Evolutionary conservation across 2,113 vertebrate genomes (phyloP), one percentile per base, ranked within the genome.

Genomic region (Gyps fulvus): DNA sequence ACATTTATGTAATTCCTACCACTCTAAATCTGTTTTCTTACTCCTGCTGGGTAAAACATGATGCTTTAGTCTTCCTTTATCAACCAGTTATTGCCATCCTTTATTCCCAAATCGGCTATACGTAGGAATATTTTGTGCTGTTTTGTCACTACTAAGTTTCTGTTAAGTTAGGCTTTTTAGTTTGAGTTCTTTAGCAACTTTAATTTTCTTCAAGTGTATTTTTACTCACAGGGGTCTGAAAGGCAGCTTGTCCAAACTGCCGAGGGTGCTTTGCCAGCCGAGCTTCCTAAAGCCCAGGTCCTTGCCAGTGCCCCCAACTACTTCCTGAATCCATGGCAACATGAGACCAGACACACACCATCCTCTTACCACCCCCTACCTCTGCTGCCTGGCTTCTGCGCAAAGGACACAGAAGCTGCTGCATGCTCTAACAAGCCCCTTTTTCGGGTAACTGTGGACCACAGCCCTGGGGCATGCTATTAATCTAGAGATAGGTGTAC

Each of bases 1-100:
- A 97, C 61, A 97, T 97, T 95, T 94, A 96, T 92, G 71, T 72
- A 95, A 95, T 78, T 95, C 67, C 71, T 88, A 93, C 72, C 43
- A 87, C 63, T 95, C 84, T 95, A 96, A 96, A 81, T 87, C 50
- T 95, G 90, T 85, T 95, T 71, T 91, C 63, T 89, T 85, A 90
- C 49, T 96, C 89, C 94, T 95, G 91, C 91, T 95, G 89, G 45
- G 73, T 95, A 96, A 95, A 96, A 83, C 55, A 87, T 18, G 26
- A 90, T 86, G 85, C 74, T 95, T 90, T 79, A 78, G 49, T 42
- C 40, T 85, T 86, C 61, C 73, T 96, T 95, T 83, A 95, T 91
- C 76, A 91, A 76, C 49, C 32, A 93, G 77, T 95, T 97, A 94
- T 90, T 97, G 57, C 77, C 50, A 81, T 26, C 23, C 58, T 92